Base-by-base conservation (phyloP, 1,140 invertebrate genomes). In the Drosophila ercepeae region DNA sequence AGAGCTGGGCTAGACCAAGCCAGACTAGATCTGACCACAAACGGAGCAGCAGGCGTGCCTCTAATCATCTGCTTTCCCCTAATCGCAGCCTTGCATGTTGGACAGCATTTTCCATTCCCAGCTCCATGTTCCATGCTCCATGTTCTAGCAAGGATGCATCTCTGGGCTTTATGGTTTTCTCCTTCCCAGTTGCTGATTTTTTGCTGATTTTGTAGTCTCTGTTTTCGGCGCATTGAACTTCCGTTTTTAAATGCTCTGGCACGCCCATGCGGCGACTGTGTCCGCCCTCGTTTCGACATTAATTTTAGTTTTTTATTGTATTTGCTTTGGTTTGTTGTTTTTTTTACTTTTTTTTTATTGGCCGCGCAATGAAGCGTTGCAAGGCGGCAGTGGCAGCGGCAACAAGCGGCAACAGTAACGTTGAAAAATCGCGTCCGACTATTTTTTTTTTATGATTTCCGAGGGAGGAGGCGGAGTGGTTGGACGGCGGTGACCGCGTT, bases 381-480 rank as follows among this genome's bases (percentile, higher is more conserved):
- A 83, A 78, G 79, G 78, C 78, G 77, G 39, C 76, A 46, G 23
- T 42, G 52, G 53, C 68, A 32, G 1, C 6, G 8, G 36, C n/a
- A 69, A 68, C 77, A n/a, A n/a, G 23, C 46, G 52, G 53, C 68
- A 32, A 7, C 6, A 16, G 36, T 8, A 69, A 68, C 77, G 78
- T 82, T 82, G 50, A 76, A 82, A 82, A 76, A 82, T 83, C 69
- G 78, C 55, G 55, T 52, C 70, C 46, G 55, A 84, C 79, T 84
- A 78, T 78, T 78, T 82, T 72, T 78, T 78, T 82, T 72, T 83
- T 84, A 83, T 84, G 79, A 84, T 83, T 75, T 79, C 45, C 16
- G 6, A 46, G 69, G 27, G 44, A 50, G 45, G 61, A 41, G 54
- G 44, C 11, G 42, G 11, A 39, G 44, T 8, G 39, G 13, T 9